These are phyloP conservation scores for Holothuria glaberrima DNA, from an alignment of 35 echinoderm and acorn worm genomes.

Conservation along the genomic window DNA sequence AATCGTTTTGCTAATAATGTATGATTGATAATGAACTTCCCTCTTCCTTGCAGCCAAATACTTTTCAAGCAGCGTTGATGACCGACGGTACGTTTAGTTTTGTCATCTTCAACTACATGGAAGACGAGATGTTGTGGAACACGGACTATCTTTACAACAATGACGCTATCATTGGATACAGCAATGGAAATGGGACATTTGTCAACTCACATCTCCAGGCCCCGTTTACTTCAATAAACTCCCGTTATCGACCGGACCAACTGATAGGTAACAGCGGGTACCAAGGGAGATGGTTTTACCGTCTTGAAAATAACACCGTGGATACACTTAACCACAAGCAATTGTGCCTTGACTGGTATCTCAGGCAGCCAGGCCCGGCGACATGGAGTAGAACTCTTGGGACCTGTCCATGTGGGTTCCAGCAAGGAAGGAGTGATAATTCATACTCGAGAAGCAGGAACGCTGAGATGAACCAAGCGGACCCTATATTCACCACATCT, in stretches of 20 bases:
- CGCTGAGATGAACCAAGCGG: background rate
- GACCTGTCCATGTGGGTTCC: conserved; percentile 58
- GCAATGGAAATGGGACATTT: conserved; percentile 29
- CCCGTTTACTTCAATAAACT: conserved; percentile 12
- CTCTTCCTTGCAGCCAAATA: conserved; percentile 30
- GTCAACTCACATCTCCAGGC: conserved; percentile 24
- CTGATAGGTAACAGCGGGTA: conserved; percentile 56
- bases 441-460: conserved; percentile 33
- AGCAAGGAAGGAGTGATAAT: conserved; percentile 62
- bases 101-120: conserved; percentile 67
- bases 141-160: conserved; percentile 17
- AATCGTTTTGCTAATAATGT: too few relatives aligned
- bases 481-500: background rate
- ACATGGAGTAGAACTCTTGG: conserved; percentile 48
- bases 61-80: conserved; percentile 68
- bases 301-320: conserved; percentile 65
- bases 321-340: conserved; percentile 49
- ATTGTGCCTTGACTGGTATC: conserved; percentile 60
- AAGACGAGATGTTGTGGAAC: conserved; percentile 68
- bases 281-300: conserved; percentile 59
- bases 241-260: conserved; percentile 59
- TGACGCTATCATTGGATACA: conserved; percentile 69
- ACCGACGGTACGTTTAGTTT: conserved; percentile 65
- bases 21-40: too few relatives aligned
- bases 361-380: conserved; percentile 14